Percentiles rank a stretch among this genome's conserved stretches.
These are phyloP conservation scores for Ormyrus nitidulus DNA, from an alignment of 2,888 invertebrate species.

Conservation along the genomic window DNA sequence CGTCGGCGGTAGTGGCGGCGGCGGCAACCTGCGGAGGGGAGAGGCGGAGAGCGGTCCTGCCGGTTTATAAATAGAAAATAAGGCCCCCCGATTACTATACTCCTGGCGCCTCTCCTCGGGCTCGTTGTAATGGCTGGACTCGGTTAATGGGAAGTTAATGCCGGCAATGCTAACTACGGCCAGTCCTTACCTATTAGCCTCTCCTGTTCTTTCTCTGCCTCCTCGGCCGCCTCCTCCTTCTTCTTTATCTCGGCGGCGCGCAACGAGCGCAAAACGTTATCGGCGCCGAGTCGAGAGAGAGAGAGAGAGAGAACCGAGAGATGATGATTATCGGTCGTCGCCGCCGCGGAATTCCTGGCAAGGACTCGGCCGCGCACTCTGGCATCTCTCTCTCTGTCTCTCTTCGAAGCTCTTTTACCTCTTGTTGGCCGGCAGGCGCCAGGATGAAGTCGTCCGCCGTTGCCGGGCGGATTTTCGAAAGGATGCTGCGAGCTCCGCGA, in stretches of 20 bases:
- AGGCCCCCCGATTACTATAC: slow-evolving; percentile 57
- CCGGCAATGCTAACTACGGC: slow-evolving; percentile 60
- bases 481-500: too few relatives aligned
- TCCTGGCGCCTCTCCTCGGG: slow-evolving; percentile 54
- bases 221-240: not conserved
- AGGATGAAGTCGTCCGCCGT: too few relatives aligned
- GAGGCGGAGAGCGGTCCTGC: slow-evolving; percentile 44
- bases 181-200: slow-evolving; percentile 44
- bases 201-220: slow-evolving; percentile 26
- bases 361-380: slow-evolving; percentile 53
- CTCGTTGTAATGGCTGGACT: slow-evolving; percentile 61
- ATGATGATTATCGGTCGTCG: slow-evolving; percentile 50
- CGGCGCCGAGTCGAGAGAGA: slow-evolving; percentile 10
- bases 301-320: not conserved
- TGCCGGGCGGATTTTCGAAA: too few relatives aligned
- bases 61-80: slow-evolving; percentile 63
- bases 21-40: not conserved
- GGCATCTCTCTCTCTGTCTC: slow-evolving; percentile 10
- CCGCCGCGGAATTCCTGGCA: slow-evolving; percentile 60
- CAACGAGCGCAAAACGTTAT: slow-evolving; percentile 24
- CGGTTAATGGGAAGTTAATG: slow-evolving; percentile 70
- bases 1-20: not conserved
- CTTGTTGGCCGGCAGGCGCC: too few relatives aligned
- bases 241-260: slow-evolving; percentile 5
- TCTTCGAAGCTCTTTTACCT: too few relatives aligned